These are phyloP conservation scores for Spodoptera exigua DNA, from an alignment of 2,888 invertebrate genomes.

Conservation along the genomic window DNA sequence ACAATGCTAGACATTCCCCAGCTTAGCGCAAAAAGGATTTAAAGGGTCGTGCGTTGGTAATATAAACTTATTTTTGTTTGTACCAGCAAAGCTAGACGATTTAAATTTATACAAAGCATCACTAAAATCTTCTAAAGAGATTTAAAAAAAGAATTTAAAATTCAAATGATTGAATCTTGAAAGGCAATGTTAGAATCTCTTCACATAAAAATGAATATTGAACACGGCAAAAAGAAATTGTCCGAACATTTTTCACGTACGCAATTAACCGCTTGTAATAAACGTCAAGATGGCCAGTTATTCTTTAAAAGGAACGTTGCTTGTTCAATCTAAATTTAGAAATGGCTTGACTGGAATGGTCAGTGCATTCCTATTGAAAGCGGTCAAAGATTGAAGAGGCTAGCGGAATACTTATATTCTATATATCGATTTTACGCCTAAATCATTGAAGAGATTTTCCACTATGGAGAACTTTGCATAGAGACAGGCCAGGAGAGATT, in stretches of 20 bases:
- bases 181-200: constrained; percentile 15
- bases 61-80: no score
- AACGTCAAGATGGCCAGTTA: constrained; percentile 67
- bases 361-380: constrained; percentile 64
- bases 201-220: constrained; percentile 40
- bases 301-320: constrained; percentile 77
- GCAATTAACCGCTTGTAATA: constrained; percentile 64
- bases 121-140: not conserved
- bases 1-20: constrained; percentile 1
- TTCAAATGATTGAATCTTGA: constrained; percentile 2
- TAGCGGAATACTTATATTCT: constrained; percentile 28
- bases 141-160: not conserved
- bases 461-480: no score
- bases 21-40: not conserved
- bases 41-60: no score
- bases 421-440: no score
- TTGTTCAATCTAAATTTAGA: constrained; percentile 81
- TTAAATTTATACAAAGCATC: not conserved
- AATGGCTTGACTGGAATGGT: constrained; percentile 69
- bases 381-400: constrained; percentile 39
- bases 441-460: no score
- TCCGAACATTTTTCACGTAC: constrained; percentile 51
- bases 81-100: not conserved
- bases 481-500: no score
- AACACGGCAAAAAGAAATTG: constrained; percentile 46